A percentile compares a stretch with the other conserved stretches of the same genome.
phyloP scores from a whole-genome alignment of 2,113 vertebrate genomes.

The Steatornis caripensis region DNA sequence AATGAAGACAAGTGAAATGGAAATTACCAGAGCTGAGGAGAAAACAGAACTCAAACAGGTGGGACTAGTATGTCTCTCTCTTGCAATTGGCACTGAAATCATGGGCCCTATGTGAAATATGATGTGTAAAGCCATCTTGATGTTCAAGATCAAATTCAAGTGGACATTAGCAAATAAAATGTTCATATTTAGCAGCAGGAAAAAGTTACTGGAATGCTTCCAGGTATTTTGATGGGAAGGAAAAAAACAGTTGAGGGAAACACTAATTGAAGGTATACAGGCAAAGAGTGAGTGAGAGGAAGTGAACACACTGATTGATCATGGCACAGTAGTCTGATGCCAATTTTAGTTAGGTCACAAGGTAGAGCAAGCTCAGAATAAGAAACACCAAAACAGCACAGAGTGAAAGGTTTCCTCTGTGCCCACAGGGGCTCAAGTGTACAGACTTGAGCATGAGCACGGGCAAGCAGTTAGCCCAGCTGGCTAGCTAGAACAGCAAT shows the following conservation, averaged over 20 bases:
- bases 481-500: neutral
- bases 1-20: neutral
- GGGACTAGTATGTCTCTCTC: neutral
- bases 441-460: neutral
- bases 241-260: neutral
- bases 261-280: neutral
- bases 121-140: neutral
- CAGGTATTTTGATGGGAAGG: neutral
- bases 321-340: neutral
- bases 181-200: neutral
- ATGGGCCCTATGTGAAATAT: neutral
- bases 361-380: neutral
- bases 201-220: neutral
- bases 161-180: neutral
- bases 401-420: neutral
- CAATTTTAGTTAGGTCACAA: neutral
- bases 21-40: neutral
- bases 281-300: neutral
- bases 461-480: neutral
- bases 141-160: neutral
- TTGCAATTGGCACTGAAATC: neutral
- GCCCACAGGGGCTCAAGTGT: neutral
- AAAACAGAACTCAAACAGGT: neutral
- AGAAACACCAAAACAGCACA: neutral
- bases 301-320: neutral